phyloP scores from a whole-genome alignment of 35 echinoderm and acorn worm species.

The Antedon bifida region DNA sequence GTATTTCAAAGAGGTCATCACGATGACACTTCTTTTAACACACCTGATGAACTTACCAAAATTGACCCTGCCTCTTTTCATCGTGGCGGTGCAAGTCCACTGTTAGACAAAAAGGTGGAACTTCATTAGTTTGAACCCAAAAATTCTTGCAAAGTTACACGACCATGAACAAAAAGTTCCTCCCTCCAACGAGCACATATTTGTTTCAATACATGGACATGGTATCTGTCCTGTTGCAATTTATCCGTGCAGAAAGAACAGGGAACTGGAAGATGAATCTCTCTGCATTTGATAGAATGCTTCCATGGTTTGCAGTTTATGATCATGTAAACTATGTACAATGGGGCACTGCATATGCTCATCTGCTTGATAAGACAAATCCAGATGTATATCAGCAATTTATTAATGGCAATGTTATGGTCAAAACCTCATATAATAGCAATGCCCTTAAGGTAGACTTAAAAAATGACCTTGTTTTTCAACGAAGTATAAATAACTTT shows the following conservation, averaged over 20 bases:
- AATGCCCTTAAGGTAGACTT: too few relatives aligned
- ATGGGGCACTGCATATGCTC: not conserved
- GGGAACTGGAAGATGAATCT: slow-evolving; percentile 14
- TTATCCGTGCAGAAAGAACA: not conserved
- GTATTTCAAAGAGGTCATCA: slow-evolving; percentile 19
- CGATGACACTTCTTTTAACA: not conserved
- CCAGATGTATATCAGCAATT: slow-evolving; percentile 9
- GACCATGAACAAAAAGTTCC: not conserved
- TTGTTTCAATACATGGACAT: not conserved
- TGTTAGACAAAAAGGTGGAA: not conserved
- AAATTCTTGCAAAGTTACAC: not conserved
- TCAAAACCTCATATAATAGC: too few relatives aligned
- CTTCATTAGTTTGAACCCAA: not conserved
- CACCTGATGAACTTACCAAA: not conserved
- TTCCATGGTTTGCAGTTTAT: slow-evolving; percentile 15
- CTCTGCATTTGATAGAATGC: slow-evolving; percentile 8
- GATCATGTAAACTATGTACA: slow-evolving; percentile 5
- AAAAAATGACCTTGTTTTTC: too few relatives aligned
- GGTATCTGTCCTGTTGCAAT: slow-evolving; percentile 4
- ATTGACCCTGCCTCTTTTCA: not conserved
- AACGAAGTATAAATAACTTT: too few relatives aligned
- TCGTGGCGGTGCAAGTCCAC: not conserved
- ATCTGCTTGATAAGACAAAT: not conserved
- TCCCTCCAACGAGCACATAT: not conserved
- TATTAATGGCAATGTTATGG: not conserved